Base-by-base conservation (phyloP, 2,797 vertebrate genomes). In the Diglossa cyanea region DNA sequence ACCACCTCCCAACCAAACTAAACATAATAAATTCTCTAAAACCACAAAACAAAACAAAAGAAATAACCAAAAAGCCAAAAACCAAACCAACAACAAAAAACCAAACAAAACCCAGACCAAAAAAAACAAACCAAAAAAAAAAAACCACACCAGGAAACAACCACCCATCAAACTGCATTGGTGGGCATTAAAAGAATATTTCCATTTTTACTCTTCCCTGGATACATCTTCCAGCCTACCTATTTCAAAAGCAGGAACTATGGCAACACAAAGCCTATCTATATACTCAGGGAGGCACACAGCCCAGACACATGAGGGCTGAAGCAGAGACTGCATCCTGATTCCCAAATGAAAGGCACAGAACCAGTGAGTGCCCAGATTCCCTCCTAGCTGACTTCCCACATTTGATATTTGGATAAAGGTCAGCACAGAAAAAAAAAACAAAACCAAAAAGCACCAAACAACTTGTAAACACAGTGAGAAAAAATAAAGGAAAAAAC, bases 241-340 rank as follows among this genome's bases (percentile, higher is more conserved):
- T 76, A 50, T 60, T 76, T 82, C 45, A 76, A 65, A 82, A 86
- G 47, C 45, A 37, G 76, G 39, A 90, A 61, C 86, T 88, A 70
- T 54, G 47, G 65, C 76, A 96, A 83, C 83, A 79, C 60, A 47
- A 79, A 90, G 11, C 26, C 23, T 48, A 8, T 68, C 23, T 54
- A 6, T 33, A 16, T 7, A 40, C 42, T 50, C n/a, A 66, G 42
- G 48, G 42, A 65, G 63, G 21, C 51, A 61, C 25, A 37, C 2
- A 86, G 47, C 39, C 47, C 65, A 70, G 67, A 37, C 28, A 63
- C 28, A n/a, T 14, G 35, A 45, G 23, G 25, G 10, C 55, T 83
- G 31, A 55, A 45, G 70, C 25, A 65, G 42, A 70, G 23, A 8
- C 5, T 6, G 6, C 14, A n/a, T 40, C 79, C 37, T 33, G 17